Base-by-base conservation (phyloP, 2,888 invertebrate species). In the Orthosia gothica region DNA sequence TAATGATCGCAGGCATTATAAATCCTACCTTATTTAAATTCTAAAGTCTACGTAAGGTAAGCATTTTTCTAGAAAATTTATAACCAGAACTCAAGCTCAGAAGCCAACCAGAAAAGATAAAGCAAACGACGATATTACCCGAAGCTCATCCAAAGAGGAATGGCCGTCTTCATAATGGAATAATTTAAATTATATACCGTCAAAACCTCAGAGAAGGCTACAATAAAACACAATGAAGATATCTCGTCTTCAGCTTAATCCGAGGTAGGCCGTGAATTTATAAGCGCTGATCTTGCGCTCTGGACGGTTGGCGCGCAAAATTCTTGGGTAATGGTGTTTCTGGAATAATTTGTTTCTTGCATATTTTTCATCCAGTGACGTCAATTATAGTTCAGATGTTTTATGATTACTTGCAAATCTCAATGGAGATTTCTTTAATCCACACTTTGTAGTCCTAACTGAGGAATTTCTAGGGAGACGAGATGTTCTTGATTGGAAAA, bases 121-220 rank as follows among this genome's bases (percentile, higher is more conserved):
- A 86, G 73, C 45, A 70, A 79, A 82, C 76, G 82, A 76, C 65
- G 20, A 76, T 84, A 84, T 86, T 82, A 87, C 77, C 62, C 72
- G 73, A 73, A 81, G 77, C 82, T 82, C 82, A 83, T 79, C 79
- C 83, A 61, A 79, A 80, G 72, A 83, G 79, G 83, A 89, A 88
- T 85, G 88, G 89, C 83, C 81, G 87, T 89, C 89, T 89, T 87
- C 89, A 89, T 92, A 92, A 93, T 93, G 91, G 91, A 93, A 93
- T 93, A 93, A 94, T 93, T 94, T 93, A 91, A 93, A 92, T 92
- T 92, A 92, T 92, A 93, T 93, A 90, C 92, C 93, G 91, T 87
- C 86, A 86, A 88, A 91, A 91, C 88, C 90, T 88, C 88, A 83
- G 86, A 86, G 90, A 85, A 89, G 85, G 87, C 90, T 89, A 92